phyloP scores from a whole-genome alignment of 2,888 invertebrate genomes.

The Drosophila lacicola region DNA sequence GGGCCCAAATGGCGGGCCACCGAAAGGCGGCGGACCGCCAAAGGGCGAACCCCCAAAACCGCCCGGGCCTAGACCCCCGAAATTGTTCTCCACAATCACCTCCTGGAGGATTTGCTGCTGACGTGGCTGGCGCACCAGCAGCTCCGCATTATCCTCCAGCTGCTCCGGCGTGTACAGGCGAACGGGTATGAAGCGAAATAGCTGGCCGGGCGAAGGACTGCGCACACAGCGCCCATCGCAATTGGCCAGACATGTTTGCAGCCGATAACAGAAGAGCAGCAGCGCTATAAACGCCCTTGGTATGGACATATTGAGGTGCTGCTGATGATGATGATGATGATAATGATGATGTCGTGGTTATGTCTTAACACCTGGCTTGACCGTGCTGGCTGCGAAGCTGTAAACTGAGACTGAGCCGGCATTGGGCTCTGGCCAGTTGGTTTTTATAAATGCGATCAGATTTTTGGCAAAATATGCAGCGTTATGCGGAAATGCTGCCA shows the following conservation, averaged over 20 bases:
- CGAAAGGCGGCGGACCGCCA: slow-evolving; percentile 28
- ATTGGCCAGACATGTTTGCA: slow-evolving; percentile 19
- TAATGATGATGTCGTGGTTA: not conserved
- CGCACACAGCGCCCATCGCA: slow-evolving; percentile 41
- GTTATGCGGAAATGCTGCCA: slow-evolving; percentile 50
- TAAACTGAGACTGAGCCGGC: slow-evolving; percentile 55
- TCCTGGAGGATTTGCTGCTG: slow-evolving; percentile 66
- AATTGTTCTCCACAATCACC: slow-evolving; percentile 55
- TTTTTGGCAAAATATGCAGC: slow-evolving; percentile 48
- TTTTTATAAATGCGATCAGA: slow-evolving; percentile 58
- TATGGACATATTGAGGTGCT: slow-evolving; percentile 35
- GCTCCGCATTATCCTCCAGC: slow-evolving; percentile 16
- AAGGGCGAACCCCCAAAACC: slow-evolving; percentile 40
- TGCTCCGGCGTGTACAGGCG: slow-evolving; percentile 42
- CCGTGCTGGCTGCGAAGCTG: slow-evolving; percentile 38
- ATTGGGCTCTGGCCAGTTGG: slow-evolving; percentile 27
- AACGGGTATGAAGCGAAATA: slow-evolving; percentile 56
- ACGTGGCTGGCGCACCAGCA: slow-evolving; percentile 41
- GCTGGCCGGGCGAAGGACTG: slow-evolving; percentile 23
- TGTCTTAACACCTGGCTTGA: slow-evolving; percentile 20
- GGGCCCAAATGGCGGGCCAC: slow-evolving; percentile 10
- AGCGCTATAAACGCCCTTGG: slow-evolving; percentile 32
- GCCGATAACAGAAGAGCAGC: slow-evolving; percentile 10
- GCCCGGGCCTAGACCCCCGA: slow-evolving; percentile 19
- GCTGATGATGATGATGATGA: not conserved